Percentiles rank a stretch among this genome's conserved stretches.
phyloP scores from a whole-genome alignment of 2,888 invertebrate species.

The Ramazzottius varieornatus region DNA sequence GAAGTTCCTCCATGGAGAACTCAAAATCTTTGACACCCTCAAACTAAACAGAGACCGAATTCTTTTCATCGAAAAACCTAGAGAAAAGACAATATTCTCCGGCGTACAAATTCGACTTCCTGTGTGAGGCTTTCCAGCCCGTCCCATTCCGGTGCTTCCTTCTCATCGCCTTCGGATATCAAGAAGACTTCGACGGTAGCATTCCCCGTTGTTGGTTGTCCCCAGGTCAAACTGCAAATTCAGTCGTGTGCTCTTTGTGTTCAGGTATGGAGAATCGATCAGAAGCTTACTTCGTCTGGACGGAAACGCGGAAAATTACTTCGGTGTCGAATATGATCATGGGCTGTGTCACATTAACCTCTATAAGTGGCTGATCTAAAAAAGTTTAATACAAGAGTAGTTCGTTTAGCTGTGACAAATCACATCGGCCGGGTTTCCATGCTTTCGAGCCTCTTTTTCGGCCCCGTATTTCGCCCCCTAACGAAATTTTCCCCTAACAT shows the following conservation, averaged over 20 bases:
- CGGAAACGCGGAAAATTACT: constrained; percentile 48
- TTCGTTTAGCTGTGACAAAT: no score
- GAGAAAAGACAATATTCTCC: no score
- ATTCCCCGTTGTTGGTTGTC: background rate
- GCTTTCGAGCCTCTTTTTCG: no score
- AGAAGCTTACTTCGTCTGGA: constrained; percentile 49
- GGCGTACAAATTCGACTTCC: background rate
- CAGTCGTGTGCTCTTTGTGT: background rate
- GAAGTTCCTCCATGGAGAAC: background rate
- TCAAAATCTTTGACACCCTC: background rate
- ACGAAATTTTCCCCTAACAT: no score
- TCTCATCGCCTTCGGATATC: background rate
- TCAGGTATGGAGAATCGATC: background rate
- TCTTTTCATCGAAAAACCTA: background rate
- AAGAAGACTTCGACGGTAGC: background rate
- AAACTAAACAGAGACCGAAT: background rate
- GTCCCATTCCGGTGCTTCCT: background rate
- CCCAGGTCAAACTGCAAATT: background rate
- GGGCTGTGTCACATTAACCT: constrained; percentile 84
- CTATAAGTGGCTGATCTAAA: constrained; percentile 56
- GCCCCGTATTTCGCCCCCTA: no score
- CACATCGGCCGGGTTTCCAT: no score
- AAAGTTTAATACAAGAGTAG: no score
- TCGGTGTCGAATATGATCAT: constrained; percentile 72
- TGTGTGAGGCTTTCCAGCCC: background rate